Evolutionary conservation across 1,140 invertebrate species (phyloP), one percentile per base, ranked within the genome.

Genomic region (Andrena cerasifolii): DNA sequence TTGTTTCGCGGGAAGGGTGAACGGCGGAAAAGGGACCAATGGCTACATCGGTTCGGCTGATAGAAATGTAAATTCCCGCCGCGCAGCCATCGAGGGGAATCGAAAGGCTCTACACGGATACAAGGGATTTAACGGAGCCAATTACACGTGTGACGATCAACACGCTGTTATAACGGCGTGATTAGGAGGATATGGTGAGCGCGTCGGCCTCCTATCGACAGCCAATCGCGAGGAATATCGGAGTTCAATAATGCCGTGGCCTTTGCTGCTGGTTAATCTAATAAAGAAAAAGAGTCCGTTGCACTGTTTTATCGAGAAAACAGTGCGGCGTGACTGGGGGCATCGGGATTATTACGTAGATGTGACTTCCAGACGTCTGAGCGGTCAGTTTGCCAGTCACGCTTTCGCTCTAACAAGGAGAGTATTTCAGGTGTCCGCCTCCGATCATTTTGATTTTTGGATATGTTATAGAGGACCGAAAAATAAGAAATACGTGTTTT

Each of bases 131-230:
- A 75, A 59, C 75, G 62, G 73, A 85, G 47, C 74, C 75, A 86
- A 86, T 83, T 83, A 86, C 82, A 83, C 85, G 80, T 84, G 78
- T 70, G 82, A 77, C 49, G 82, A 84, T 72, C 82, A 84, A 85
- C 83, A 80, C 82, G 63, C 21, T 36, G 71, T 24, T 80, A 63
- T 80, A 84, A 80, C 82, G 47, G 67, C 71, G 45, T 76, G 83
- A 85, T 85, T 85, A 80, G 68, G 66, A 47, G 71, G 54, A 78
- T 68, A 73, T 68, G 83, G 51, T 8, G 36, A 45, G 36, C 53
- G 49, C 31, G 21, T 16, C 53, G 53, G 43, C 53, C 65, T 53
- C 71, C 51, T 79, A 83, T 83, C 82, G 82, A 79, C 82, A 83
- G 68, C 63, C 56, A 28, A 16, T 61, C 43, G 61, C 40, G 47